Evolutionary conservation across 2,888 invertebrate species (phyloP).

Genomic region (Ctenicera cuprea): DNA sequence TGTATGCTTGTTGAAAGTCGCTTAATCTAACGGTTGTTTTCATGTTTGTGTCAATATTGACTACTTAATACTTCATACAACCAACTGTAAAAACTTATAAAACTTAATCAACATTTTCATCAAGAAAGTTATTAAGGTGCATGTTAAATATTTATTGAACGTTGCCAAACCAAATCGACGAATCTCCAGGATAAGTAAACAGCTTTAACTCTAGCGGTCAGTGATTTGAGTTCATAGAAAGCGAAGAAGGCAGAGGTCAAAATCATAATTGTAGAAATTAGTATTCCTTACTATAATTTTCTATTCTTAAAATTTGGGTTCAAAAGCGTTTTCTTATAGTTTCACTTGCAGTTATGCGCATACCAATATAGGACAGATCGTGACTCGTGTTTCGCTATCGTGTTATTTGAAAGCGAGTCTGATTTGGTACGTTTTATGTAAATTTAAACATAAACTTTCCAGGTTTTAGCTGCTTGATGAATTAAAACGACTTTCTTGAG

Average conservation of each 20-base stretch:
- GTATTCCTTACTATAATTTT: conserved; percentile 34
- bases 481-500: too few species aligned
- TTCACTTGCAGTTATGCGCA: conserved; percentile 22
- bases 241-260: conserved; percentile 40
- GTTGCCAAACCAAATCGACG: not conserved
- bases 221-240: conserved; percentile 33
- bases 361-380: conserved; percentile 1
- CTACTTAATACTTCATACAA: too few species aligned
- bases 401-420: conserved; percentile 34
- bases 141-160: not conserved
- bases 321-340: conserved; percentile 27
- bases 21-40: too few species aligned
- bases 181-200: not conserved
- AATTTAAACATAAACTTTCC: conserved; percentile 4
- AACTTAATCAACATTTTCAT: too few species aligned
- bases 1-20: too few species aligned
- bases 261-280: conserved; percentile 35
- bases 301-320: conserved; percentile 28
- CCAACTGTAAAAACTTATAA: too few species aligned
- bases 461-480: not conserved
- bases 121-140: too few species aligned
- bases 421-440: conserved; percentile 17
- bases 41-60: too few species aligned
- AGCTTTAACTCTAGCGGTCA: conserved; percentile 7
- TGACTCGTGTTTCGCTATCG: conserved; percentile 24